Conservation (phyloP, 2,797 vertebrate species). For the Neosilurus hyrtlii region DNA sequence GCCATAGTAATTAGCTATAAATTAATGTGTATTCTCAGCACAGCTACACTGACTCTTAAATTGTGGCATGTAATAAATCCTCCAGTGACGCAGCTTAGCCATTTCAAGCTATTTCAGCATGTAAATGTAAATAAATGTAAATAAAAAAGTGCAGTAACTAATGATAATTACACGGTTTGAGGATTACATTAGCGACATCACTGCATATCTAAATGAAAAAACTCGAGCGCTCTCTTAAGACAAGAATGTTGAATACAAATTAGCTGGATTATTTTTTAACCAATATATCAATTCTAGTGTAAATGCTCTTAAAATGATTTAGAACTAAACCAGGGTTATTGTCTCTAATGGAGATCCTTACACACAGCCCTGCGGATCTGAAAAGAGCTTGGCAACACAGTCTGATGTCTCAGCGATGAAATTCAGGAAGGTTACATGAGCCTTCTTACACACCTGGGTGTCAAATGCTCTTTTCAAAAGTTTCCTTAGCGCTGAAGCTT, state of each 20-base stretch:
- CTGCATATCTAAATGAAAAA: neutral
- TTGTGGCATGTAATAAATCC: neutral
- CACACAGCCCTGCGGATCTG: neutral
- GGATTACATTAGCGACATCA: neutral
- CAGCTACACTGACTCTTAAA: neutral
- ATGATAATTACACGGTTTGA: neutral
- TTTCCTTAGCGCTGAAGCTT: constrained; percentile 13
- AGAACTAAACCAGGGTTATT: neutral
- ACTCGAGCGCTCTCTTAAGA: neutral
- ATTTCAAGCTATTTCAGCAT: neutral
- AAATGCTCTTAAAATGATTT: neutral
- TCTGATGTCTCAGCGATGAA: constrained; percentile 16
- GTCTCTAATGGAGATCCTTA: neutral
- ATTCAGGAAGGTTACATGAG: constrained; percentile 28
- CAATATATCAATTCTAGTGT: neutral
- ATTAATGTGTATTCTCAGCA: neutral
- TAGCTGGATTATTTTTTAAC: neutral
- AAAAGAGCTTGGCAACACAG: constrained; percentile 3
- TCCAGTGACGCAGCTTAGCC: neutral
- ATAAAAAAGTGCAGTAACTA: neutral
- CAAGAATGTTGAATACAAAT: neutral
- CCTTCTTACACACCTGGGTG: constrained; percentile 17
- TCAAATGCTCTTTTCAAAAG: constrained; percentile 35
- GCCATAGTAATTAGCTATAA: neutral
- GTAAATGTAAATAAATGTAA: too few relatives aligned